phyloP scores from a whole-genome alignment of 2,797 vertebrate genomes.

The Tachyglossus aculeatus region DNA sequence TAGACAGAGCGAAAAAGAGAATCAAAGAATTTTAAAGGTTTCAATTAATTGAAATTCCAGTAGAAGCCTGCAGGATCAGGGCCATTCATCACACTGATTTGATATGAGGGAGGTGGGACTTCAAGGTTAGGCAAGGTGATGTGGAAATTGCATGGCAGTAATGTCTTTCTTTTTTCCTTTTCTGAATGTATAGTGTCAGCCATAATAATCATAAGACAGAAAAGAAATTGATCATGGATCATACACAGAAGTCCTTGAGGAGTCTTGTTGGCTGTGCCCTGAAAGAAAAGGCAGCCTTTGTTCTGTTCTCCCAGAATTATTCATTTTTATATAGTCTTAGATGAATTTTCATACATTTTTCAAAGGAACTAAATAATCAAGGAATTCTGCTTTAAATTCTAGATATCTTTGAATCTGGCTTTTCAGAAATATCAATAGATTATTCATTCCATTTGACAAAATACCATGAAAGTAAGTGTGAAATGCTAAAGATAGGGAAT shows the following conservation, averaged over 20 bases:
- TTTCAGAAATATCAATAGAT: too few relatives aligned
- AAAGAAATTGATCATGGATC: not conserved
- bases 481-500: too few relatives aligned
- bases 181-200: conserved; percentile 24
- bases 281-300: not conserved
- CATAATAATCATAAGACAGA: not conserved
- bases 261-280: not conserved
- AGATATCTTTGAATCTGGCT: too few relatives aligned
- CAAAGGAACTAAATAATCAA: too few relatives aligned
- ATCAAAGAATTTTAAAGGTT: conserved; percentile 27
- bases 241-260: not conserved
- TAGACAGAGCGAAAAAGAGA: conserved; percentile 13
- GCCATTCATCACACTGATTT: conserved; percentile 52
- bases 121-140: conserved; percentile 54
- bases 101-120: conserved; percentile 24
- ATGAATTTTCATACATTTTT: too few relatives aligned
- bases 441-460: not conserved
- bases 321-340: conserved; percentile 1
- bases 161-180: conserved; percentile 15
- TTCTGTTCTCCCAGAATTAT: conserved; percentile 14
- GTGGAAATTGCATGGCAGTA: conserved; percentile 20
- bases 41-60: conserved; percentile 56
- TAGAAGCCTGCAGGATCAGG: conserved; percentile 22
- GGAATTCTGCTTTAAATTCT: too few relatives aligned
- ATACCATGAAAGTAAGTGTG: too few relatives aligned